These are phyloP conservation scores for Petrocephalus sullivani DNA, from an alignment of 2,797 vertebrate species.

Conservation along the genomic window DNA sequence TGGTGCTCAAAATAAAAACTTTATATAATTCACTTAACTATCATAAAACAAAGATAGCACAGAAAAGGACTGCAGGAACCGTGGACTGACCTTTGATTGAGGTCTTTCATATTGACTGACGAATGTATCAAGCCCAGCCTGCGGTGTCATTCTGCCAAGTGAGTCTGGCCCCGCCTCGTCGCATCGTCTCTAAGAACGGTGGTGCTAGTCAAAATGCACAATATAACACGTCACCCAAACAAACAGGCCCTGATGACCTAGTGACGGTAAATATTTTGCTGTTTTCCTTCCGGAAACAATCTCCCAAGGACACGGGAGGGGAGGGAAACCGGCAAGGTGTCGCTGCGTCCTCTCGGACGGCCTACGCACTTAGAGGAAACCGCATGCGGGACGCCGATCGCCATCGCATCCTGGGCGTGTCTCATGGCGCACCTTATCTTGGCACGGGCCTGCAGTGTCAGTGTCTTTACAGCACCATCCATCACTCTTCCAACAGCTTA, in stretches of 20 bases:
- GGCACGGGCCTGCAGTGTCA: background rate
- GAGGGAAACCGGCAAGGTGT: background rate
- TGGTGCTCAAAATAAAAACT: background rate
- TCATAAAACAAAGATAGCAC: background rate
- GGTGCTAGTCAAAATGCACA: background rate
- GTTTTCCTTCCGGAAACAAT: background rate
- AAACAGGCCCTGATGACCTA: background rate
- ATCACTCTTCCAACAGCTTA: background rate
- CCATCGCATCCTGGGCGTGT: background rate
- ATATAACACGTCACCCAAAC: background rate
- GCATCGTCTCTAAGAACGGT: background rate
- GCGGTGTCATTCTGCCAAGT: too few species aligned
- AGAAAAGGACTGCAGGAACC: background rate
- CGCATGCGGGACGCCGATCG: background rate
- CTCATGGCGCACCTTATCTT: background rate
- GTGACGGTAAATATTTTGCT: background rate
- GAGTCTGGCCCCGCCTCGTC: background rate
- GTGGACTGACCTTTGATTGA: background rate
- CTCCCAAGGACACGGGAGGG: background rate
- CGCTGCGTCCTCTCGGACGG: background rate
- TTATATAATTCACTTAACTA: background rate
- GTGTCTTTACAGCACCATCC: background rate
- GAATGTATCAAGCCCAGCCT: background rate
- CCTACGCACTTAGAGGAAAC: background rate
- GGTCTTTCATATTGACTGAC: background rate